Percentiles rank a stretch among this genome's conserved stretches.
These are phyloP conservation scores for Pipa parva DNA, from an alignment of 2,113 vertebrate genomes.

Conservation along the genomic window DNA sequence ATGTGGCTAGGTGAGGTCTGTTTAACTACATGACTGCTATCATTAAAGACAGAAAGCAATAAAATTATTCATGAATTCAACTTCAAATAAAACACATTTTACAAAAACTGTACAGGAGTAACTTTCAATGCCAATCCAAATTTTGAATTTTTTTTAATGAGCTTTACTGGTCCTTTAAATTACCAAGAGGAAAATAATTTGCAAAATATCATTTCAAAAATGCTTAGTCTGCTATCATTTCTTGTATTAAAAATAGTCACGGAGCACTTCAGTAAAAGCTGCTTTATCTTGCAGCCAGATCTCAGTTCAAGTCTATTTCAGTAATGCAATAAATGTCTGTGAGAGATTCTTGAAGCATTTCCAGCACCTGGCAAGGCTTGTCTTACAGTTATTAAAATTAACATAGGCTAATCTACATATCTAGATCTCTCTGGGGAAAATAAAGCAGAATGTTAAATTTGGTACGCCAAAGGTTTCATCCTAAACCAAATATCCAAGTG, in stretches of 20 bases:
- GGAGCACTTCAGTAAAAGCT: conserved; percentile 13
- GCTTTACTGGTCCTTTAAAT: too few relatives aligned
- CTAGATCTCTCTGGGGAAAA: neutral
- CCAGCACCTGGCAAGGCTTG: neutral
- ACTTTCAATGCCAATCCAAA: too few relatives aligned
- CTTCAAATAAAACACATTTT: neutral
- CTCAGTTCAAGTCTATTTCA: neutral
- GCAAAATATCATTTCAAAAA: neutral
- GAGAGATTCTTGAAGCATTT: neutral
- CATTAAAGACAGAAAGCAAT: too few relatives aligned
- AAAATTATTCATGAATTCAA: too few relatives aligned
- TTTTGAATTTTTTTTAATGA: too few relatives aligned
- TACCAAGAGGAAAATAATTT: too few relatives aligned
- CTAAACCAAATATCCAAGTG: neutral
- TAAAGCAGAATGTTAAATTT: neutral
- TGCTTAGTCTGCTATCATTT: neutral
- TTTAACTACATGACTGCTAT: too few relatives aligned
- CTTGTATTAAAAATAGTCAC: neutral
- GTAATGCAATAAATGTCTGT: neutral
- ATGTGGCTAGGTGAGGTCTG: too few relatives aligned
- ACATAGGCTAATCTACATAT: conserved; percentile 1
- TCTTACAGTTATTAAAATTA: conserved; percentile 2
- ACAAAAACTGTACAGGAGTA: neutral
- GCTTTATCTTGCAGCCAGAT: conserved; percentile 5
- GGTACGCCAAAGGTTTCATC: neutral